These are phyloP conservation scores for Parthenolecanium corni DNA, from an alignment of 2,888 invertebrate species.

Conservation along the genomic window DNA sequence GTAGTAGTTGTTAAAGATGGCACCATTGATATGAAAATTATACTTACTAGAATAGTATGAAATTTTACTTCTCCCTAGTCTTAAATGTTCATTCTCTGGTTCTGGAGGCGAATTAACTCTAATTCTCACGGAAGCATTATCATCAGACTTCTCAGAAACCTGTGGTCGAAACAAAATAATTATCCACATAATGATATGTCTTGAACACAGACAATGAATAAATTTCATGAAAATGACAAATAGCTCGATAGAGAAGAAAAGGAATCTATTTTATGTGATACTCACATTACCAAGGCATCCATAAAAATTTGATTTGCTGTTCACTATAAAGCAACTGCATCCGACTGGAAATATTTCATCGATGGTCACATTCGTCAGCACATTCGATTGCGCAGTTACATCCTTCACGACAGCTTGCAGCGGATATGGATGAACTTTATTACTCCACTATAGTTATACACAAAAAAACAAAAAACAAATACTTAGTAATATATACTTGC, in stretches of 20 bases:
- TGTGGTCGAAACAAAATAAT: too few relatives aligned
- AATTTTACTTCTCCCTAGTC: neutral
- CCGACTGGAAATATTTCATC: constrained; percentile 56
- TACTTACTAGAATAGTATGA: neutral
- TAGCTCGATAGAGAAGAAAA: too few relatives aligned
- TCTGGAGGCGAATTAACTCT: constrained; percentile 38
- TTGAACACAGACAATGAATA: too few relatives aligned
- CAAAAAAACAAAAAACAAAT: too few relatives aligned
- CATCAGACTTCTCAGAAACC: constrained; percentile 7
- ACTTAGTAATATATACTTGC: neutral
- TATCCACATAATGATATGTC: too few relatives aligned
- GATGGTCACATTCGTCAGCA: constrained; percentile 40
- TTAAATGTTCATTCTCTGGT: constrained; percentile 35
- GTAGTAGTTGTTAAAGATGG: too few relatives aligned
- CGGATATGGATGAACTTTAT: constrained; percentile 51
- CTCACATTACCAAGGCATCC: constrained; percentile 64
- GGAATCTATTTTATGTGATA: too few relatives aligned
- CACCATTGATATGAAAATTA: neutral
- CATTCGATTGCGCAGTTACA: constrained; percentile 41
- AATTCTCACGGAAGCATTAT: constrained; percentile 41
- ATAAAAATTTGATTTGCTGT: constrained; percentile 66
- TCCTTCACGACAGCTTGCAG: constrained; percentile 53
- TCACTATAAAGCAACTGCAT: constrained; percentile 61
- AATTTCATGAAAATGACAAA: too few relatives aligned
- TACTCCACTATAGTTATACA: constrained; percentile 55